A percentile compares a stretch with the other conserved stretches of the same genome.
Conservation (phyloP, 2,888 invertebrate species). For the Palloptera scutellata region DNA sequence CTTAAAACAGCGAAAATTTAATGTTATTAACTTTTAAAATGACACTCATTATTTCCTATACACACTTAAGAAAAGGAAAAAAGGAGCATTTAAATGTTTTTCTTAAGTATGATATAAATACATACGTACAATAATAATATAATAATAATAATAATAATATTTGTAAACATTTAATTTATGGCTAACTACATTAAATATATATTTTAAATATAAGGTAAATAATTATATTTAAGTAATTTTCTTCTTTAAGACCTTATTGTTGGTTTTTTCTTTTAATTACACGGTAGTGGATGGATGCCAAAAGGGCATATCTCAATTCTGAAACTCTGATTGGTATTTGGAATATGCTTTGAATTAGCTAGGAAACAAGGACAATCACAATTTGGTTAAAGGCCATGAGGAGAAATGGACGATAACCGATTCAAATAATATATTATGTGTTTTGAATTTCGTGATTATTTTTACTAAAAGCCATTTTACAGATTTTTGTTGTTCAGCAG, state of each 20-base stretch:
- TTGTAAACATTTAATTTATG: conserved; percentile 8
- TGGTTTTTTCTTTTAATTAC: conserved; percentile 8
- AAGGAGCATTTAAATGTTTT: neutral
- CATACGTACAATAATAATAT: neutral
- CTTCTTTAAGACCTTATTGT: neutral
- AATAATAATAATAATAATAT: neutral
- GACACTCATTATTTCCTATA: neutral
- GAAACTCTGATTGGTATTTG: no score
- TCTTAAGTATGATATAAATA: neutral
- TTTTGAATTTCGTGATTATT: no score
- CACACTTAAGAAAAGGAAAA: neutral
- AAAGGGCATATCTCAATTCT: no score
- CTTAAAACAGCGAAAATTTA: conserved; percentile 14
- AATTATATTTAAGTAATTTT: conserved; percentile 16
- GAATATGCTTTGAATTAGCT: no score
- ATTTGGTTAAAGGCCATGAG: no score
- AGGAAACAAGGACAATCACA: no score
- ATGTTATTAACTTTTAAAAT: neutral
- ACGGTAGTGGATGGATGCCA: conserved; percentile 9
- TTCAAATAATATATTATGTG: no score
- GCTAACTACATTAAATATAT: conserved; percentile 22
- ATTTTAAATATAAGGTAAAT: conserved; percentile 7
- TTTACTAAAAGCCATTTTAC: no score
- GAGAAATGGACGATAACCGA: no score
- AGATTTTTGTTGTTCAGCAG: no score